phyloP scores from a whole-genome alignment of 2,888 invertebrate species.

The Agonopterix heracliana region DNA sequence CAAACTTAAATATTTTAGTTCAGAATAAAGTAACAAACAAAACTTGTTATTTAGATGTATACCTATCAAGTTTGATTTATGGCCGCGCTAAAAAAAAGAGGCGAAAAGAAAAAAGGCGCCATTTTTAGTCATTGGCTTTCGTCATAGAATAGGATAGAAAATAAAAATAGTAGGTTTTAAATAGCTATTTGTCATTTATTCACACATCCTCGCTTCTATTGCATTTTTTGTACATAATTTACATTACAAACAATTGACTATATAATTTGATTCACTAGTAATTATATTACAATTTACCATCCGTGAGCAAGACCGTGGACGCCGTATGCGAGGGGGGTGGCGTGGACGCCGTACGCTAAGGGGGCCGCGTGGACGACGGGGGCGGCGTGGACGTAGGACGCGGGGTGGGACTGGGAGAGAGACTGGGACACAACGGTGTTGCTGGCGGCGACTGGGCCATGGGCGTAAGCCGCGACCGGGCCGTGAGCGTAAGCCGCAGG shows the following conservation, averaged over 20 bases:
- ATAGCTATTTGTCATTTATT: slow-evolving; percentile 51
- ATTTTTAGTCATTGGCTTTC: no score
- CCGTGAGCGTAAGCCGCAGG: slow-evolving; percentile 19
- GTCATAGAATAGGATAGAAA: no score
- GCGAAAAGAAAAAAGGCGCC: no score
- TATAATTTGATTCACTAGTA: slow-evolving; percentile 48
- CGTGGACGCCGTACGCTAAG: slow-evolving; percentile 25
- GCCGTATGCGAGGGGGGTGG: slow-evolving; percentile 13
- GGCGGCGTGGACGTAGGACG: slow-evolving; percentile 39
- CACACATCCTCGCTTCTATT: slow-evolving; percentile 68
- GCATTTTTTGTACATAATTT: slow-evolving; percentile 49
- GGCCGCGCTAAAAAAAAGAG: no score
- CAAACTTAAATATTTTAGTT: no score
- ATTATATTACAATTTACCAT: slow-evolving; percentile 67
- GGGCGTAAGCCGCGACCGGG: slow-evolving; percentile 21
- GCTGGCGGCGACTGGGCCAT: slow-evolving; percentile 28
- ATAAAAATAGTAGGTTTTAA: no score
- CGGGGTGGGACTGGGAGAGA: slow-evolving; percentile 60
- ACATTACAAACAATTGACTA: slow-evolving; percentile 63
- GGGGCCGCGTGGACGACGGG: slow-evolving; percentile 32
- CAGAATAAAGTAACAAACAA: no score
- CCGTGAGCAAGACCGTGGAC: slow-evolving; percentile 39
- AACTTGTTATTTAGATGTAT: no score
- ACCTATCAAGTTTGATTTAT: no score
- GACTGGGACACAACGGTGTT: slow-evolving; percentile 51